These are phyloP conservation scores for Rhipidura dahli DNA, from an alignment of 2,113 vertebrate species.

Conservation along the genomic window DNA sequence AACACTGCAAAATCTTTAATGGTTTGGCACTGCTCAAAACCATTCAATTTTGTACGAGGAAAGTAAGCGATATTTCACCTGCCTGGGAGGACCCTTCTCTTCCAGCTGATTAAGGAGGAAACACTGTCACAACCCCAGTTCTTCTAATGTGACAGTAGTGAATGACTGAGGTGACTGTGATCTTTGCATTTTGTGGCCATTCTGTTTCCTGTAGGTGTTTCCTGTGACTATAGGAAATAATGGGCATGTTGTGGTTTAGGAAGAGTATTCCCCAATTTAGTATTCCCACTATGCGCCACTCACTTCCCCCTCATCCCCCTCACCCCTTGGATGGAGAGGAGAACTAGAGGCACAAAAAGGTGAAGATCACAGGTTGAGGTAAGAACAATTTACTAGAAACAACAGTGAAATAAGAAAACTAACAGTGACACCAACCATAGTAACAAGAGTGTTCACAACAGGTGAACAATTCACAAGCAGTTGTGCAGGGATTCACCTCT, in stretches of 20 bases:
- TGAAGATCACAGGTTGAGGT: neutral
- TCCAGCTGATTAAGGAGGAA: constrained; percentile 32
- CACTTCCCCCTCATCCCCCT: neutral
- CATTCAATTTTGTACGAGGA: constrained; percentile 23
- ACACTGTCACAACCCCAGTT: neutral
- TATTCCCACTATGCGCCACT: neutral
- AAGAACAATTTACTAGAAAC: neutral
- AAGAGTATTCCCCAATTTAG: neutral
- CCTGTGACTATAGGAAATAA: neutral
- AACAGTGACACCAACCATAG: neutral
- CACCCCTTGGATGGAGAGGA: neutral
- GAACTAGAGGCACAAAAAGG: neutral
- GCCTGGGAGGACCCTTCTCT: constrained; percentile 9
- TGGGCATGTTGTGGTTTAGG: neutral
- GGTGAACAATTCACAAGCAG: neutral
- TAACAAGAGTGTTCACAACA: neutral
- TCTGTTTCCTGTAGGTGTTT: constrained; percentile 5
- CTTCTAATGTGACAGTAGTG: constrained; percentile 4
- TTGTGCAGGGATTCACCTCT: neutral
- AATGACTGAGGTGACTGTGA: constrained; percentile 28
- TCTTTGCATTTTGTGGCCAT: neutral
- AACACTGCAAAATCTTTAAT: constrained; percentile 45
- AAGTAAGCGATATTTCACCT: constrained; percentile 39
- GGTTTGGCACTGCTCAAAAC: neutral
- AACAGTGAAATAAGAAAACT: neutral